Conservation (phyloP, 2,797 vertebrate genomes). For the Erethizon dorsatum region DNA sequence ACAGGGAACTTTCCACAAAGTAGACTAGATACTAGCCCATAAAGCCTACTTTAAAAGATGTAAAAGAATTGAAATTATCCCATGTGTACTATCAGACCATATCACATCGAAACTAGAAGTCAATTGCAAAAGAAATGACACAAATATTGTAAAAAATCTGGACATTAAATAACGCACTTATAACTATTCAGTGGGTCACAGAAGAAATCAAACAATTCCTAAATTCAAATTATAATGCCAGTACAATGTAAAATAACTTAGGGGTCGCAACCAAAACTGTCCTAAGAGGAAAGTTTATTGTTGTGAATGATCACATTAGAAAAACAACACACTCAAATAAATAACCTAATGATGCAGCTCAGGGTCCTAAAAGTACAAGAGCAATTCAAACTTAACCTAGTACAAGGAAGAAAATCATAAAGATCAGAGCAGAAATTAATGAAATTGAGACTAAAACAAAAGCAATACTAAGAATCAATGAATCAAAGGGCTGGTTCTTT, state of each 20-base stretch:
- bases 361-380: not conserved
- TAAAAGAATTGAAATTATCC: not conserved
- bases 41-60: not conserved
- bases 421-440: not conserved
- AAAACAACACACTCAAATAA: not conserved
- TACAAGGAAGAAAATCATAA: not conserved
- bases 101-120: not conserved
- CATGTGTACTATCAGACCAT: not conserved
- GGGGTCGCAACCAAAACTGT: not conserved
- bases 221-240: not conserved
- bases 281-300: not conserved
- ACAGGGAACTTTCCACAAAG: not conserved
- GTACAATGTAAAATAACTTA: not conserved
- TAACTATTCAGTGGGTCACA: not conserved
- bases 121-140: not conserved
- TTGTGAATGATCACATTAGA: not conserved
- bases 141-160: not conserved
- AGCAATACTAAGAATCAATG: not conserved
- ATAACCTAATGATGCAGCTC: not conserved
- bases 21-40: not conserved
- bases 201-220: not conserved
- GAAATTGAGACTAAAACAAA: not conserved
- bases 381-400: not conserved
- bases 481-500: not conserved
- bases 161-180: not conserved